phyloP scores from a whole-genome alignment of 1,140 invertebrate genomes.

The Drosophila saltans region DNA sequence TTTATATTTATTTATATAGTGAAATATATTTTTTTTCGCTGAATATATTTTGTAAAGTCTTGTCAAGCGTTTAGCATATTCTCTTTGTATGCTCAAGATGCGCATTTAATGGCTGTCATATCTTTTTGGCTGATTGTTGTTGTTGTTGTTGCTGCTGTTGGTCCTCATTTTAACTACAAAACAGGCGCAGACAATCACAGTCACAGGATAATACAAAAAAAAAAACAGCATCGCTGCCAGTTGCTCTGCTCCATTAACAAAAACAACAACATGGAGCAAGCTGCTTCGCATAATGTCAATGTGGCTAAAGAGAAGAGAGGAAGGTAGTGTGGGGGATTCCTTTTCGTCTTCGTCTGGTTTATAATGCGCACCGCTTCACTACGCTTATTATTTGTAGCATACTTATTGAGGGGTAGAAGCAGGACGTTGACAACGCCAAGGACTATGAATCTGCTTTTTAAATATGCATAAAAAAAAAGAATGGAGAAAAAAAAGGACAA shows the following conservation, averaged over 20 bases:
- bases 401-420: conserved; percentile 47
- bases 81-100: conserved; percentile 46
- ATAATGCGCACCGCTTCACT: conserved; percentile 59
- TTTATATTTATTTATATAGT: neutral
- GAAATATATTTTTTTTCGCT: conserved; percentile 1
- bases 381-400: conserved; percentile 66
- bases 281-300: conserved; percentile 58
- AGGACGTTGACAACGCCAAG: conserved; percentile 1
- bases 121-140: conserved; percentile 15
- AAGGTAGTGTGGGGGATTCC: neutral
- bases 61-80: conserved; percentile 59
- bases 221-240: conserved; percentile 24
- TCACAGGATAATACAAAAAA: conserved; percentile 54
- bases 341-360: conserved; percentile 35
- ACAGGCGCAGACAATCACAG: conserved; percentile 56
- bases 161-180: conserved; percentile 55
- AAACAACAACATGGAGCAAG: conserved; percentile 53
- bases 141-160: conserved; percentile 40
- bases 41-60: conserved; percentile 30
- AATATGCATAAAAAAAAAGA: conserved; percentile 60
- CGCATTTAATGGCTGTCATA: conserved; percentile 48
- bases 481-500: neutral
- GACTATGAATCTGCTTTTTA: conserved; percentile 34
- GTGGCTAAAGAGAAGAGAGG: conserved; percentile 3
- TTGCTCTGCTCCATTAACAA: conserved; percentile 58